These are phyloP conservation scores for Philereme transversata DNA, from an alignment of 2,888 invertebrate genomes.

Conservation along the genomic window DNA sequence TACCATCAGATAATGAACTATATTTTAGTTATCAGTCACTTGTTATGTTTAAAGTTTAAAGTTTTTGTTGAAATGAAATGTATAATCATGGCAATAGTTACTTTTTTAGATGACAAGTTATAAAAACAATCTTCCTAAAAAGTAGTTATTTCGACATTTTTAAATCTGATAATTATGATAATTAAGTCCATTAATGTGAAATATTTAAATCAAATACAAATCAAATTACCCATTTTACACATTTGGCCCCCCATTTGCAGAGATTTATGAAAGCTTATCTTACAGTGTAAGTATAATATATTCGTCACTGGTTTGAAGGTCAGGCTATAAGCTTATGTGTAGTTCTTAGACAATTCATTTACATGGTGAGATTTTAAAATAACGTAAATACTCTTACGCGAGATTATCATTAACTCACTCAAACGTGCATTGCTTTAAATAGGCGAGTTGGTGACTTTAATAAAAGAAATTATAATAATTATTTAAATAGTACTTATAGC, in stretches of 20 bases:
- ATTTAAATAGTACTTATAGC: too few species aligned
- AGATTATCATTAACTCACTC: too few species aligned
- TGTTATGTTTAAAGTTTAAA: too few species aligned
- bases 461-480: too few species aligned
- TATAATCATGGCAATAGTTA: too few species aligned
- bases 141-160: neutral
- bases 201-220: conserved; percentile 10
- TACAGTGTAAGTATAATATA: conserved; percentile 10
- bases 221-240: conserved; percentile 23
- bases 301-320: conserved; percentile 21
- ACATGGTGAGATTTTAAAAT: conserved; percentile 18
- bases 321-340: conserved; percentile 24
- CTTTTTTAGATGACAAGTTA: too few species aligned
- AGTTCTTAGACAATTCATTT: conserved; percentile 24
- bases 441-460: too few species aligned
- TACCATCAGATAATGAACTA: too few species aligned
- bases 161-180: neutral
- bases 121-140: neutral
- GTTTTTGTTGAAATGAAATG: too few species aligned
- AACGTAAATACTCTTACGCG: neutral
- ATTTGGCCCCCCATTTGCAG: conserved; percentile 28
- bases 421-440: too few species aligned
- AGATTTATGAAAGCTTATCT: conserved; percentile 27
- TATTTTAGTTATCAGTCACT: too few species aligned
- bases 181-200: neutral